Base-by-base conservation (phyloP, 2,888 invertebrate genomes). In the Ptychoptera contaminata region DNA sequence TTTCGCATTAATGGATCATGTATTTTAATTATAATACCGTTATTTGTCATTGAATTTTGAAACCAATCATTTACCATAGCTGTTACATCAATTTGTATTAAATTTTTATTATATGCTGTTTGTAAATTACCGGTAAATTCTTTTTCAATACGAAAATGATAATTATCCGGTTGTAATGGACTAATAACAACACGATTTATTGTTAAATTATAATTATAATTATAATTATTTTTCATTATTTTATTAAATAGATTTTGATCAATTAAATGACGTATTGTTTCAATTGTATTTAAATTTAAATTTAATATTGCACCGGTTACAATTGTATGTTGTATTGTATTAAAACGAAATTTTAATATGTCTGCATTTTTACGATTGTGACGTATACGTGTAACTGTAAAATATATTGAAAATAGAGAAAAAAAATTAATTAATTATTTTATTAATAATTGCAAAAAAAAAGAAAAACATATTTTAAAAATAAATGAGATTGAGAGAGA, bases 1-100 rank as follows among this genome's bases (percentile, higher is more conserved):
- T 71, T 73, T 60, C 73, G 71, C 58, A 73, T 72, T 65, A 67
- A 76, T 50, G 71, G 71, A 60, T 71, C 76, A 57, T 72, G 72
- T 52, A 74, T 76, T 62, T 80, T 81, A 52, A 90, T 72, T 16
- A 83, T 74, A 54, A 90, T 76, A 36, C 85, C 86, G 54, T 81
- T 73, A 58, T 81, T 82, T 54, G 80, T 78, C 46, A 77, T 69
- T 3, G 81, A 79, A 58, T 77, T 72, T 51, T 77, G 77, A 61
- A 82, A 78, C 79, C 86, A 87, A 53, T 82, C 79, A 40, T 75
- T 73, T 32, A 86, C 78, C 67, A 85, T 74, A 39, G 75, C 74
- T 38, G 79, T 77, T 8, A 87, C 70, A 55, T 87, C 83, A 42
- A 87, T 67, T 53, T 76, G 76, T 50, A 85, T 65, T 85, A 85